These are phyloP conservation scores for Eulacestoma nigropectus DNA, from an alignment of 2,113 vertebrate species.

Conservation along the genomic window DNA sequence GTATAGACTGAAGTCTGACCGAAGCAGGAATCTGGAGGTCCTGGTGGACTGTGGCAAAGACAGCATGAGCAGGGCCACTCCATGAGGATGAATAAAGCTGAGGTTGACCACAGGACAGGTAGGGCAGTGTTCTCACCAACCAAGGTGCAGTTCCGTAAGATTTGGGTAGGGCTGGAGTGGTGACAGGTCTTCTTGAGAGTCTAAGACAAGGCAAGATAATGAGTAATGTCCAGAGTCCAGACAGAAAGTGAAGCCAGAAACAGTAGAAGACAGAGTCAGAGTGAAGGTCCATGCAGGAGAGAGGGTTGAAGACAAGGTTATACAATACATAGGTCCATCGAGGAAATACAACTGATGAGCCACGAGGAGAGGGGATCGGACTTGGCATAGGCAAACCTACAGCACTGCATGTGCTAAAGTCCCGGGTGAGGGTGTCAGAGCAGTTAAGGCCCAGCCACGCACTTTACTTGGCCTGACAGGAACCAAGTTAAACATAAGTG, in stretches of 20 bases:
- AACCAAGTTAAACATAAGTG: not conserved
- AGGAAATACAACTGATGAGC: not conserved
- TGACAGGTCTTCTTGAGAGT: not conserved
- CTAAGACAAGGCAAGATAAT: not conserved
- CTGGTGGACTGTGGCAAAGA: not conserved
- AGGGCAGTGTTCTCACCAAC: not conserved
- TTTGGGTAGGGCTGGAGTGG: not conserved
- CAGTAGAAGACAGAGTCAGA: not conserved
- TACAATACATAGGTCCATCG: not conserved
- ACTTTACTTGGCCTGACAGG: not conserved
- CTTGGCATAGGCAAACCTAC: not conserved
- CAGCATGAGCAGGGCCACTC: not conserved
- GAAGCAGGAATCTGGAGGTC: not conserved
- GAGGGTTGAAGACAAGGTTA: not conserved
- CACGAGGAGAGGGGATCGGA: not conserved
- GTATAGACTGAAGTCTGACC: not conserved
- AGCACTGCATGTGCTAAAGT: not conserved
- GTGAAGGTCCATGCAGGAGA: not conserved
- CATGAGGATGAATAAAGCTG: not conserved
- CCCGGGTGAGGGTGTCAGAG: not conserved
- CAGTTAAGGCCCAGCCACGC: not conserved
- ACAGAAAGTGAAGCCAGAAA: not conserved
- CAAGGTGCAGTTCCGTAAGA: not conserved
- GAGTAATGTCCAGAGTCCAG: not conserved
- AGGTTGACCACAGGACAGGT: not conserved